Evolutionary conservation across 2,797 vertebrate genomes (phyloP).

Genomic region (Rhincodon typus): DNA sequence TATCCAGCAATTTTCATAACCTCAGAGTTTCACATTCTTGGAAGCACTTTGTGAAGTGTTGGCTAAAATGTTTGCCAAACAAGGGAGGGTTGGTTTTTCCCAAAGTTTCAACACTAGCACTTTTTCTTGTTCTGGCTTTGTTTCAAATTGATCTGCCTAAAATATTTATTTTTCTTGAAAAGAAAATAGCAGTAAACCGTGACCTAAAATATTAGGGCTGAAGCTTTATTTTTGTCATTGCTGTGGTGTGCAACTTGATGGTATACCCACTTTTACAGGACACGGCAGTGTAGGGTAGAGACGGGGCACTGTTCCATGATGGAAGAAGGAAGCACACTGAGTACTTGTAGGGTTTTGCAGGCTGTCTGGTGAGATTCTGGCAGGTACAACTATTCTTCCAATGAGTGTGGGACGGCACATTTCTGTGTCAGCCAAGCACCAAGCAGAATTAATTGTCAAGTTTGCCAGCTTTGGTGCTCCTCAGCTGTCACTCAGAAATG

Average conservation of each 20-base stretch:
- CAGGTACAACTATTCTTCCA: neutral
- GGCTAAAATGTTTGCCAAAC: neutral
- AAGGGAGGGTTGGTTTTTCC: neutral
- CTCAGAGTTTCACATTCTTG: neutral
- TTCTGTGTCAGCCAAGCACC: neutral
- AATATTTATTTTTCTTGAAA: neutral
- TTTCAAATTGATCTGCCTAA: neutral
- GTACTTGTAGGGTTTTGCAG: neutral
- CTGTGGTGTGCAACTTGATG: neutral
- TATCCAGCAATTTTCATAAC: neutral
- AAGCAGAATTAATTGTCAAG: neutral
- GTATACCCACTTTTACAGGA: neutral
- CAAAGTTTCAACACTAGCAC: neutral
- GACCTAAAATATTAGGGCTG: no score
- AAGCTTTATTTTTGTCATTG: neutral
- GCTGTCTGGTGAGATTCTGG: neutral
- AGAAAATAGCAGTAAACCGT: neutral
- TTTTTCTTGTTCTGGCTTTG: neutral
- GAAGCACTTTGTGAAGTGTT: neutral
- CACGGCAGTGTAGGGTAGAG: neutral
- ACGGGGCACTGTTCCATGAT: neutral
- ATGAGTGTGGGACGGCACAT: neutral
- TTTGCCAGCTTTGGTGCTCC: neutral
- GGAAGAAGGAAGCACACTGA: neutral
- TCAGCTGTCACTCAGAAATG: neutral